Conservation (phyloP, 2,888 invertebrate species). For the Dascillus cervinus region DNA sequence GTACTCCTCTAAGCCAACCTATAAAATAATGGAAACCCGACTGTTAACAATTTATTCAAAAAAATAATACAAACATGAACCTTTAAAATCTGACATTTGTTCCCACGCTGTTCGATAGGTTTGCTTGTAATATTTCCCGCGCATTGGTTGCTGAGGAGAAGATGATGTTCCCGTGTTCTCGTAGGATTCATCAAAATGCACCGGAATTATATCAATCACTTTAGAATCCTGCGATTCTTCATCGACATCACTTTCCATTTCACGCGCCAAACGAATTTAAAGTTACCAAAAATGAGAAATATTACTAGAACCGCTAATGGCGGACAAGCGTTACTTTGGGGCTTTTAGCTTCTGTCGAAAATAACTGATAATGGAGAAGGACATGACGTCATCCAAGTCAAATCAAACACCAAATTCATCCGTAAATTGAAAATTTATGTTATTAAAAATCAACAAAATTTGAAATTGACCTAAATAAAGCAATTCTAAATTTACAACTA, state of each 20-base stretch:
- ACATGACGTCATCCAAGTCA: not conserved
- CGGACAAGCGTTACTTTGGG: slow-evolving; percentile 14
- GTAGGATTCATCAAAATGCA: slow-evolving; percentile 25
- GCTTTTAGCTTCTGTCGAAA: slow-evolving; percentile 5
- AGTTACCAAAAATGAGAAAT: slow-evolving; percentile 21
- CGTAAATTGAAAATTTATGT: too few relatives aligned
- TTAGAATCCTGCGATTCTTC: slow-evolving; percentile 19
- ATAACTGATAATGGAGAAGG: not conserved
- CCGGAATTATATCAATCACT: slow-evolving; percentile 25
- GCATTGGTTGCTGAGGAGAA: slow-evolving; percentile 20
- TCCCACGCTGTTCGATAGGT: slow-evolving; percentile 53
- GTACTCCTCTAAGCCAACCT: slow-evolving; percentile 52
- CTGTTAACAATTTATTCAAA: not conserved
- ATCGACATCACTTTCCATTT: slow-evolving; percentile 22
- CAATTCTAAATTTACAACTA: too few relatives aligned
- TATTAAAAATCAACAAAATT: too few relatives aligned
- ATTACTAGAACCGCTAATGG: slow-evolving; percentile 20
- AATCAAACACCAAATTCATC: too few relatives aligned
- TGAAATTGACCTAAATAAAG: too few relatives aligned
- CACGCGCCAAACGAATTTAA: slow-evolving; percentile 19
- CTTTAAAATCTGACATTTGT: slow-evolving; percentile 51
- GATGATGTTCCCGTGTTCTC: slow-evolving; percentile 20
- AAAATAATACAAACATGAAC: slow-evolving; percentile 30
- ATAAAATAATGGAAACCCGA: slow-evolving; percentile 18
- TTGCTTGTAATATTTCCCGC: slow-evolving; percentile 47